Evolutionary conservation across 2,113 vertebrate genomes (phyloP).

Genomic region (Megalops atlanticus): DNA sequence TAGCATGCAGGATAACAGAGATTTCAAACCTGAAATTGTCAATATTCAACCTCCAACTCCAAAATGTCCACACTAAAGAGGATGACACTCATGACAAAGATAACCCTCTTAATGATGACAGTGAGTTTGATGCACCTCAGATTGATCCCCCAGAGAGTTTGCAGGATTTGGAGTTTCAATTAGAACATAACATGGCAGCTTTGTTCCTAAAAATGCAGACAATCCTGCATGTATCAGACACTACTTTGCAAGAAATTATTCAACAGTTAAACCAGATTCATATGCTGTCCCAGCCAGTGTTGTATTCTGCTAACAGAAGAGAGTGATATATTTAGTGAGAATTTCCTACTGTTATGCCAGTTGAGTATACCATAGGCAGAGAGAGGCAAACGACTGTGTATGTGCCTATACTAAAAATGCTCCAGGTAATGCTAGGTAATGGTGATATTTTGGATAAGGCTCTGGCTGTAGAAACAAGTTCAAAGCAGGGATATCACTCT

Average conservation of each 20-base stretch:
- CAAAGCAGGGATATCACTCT: neutral
- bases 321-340: neutral
- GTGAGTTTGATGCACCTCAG: neutral
- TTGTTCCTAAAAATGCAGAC: conserved; percentile 22
- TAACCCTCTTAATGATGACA: neutral
- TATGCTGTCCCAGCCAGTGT: conserved; percentile 20
- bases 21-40: conserved; percentile 5
- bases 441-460: conserved; percentile 10
- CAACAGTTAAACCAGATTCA: conserved; percentile 17
- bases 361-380: neutral
- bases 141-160: neutral
- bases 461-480: neutral
- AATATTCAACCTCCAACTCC: neutral
- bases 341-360: neutral
- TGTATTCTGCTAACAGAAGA: too few species aligned
- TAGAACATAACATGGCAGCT: conserved; percentile 21
- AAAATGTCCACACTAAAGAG: neutral
- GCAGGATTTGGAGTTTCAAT: neutral
- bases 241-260: conserved; percentile 4
- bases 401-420: conserved; percentile 18
- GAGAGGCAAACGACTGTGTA: neutral
- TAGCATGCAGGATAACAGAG: neutral
- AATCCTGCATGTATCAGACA: conserved; percentile 17
- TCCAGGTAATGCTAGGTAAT: neutral
- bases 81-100: too few species aligned